These are phyloP conservation scores for Muricea muricata DNA, from an alignment of 92 coral and sea anemone species.

Conservation along the genomic window DNA sequence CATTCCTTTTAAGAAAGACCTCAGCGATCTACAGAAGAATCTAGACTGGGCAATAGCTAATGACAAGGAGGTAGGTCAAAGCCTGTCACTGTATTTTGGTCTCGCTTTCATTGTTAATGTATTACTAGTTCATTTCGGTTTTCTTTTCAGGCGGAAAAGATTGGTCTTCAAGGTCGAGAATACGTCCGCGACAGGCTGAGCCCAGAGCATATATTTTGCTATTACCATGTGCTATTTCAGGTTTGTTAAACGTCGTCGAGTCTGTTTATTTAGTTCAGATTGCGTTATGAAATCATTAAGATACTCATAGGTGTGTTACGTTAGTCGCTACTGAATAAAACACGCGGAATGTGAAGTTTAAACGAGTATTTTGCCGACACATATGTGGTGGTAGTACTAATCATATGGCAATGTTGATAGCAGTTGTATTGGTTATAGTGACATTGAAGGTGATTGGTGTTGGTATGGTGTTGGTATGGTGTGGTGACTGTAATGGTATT, in stretches of 20 bases:
- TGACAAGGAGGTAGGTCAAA: slow-evolving; percentile 76
- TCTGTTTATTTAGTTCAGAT: too few relatives aligned
- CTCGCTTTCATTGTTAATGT: too few relatives aligned
- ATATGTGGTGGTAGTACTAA: neutral
- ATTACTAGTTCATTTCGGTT: too few relatives aligned
- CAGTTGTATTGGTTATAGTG: too few relatives aligned
- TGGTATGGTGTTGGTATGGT: neutral
- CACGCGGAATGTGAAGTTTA: too few relatives aligned
- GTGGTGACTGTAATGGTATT: neutral
- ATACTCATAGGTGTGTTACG: too few relatives aligned
- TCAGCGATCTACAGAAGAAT: slow-evolving; percentile 78
- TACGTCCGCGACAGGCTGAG: slow-evolving; percentile 76
- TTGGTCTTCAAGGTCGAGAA: slow-evolving; percentile 81
- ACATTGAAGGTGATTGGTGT: neutral
- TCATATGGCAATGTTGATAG: neutral
- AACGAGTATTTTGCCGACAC: too few relatives aligned
- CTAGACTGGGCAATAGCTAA: slow-evolving; percentile 89
- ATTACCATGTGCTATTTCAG: slow-evolving; percentile 83
- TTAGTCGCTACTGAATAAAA: too few relatives aligned
- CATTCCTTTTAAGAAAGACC: slow-evolving; percentile 94
- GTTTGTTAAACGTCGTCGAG: too few relatives aligned
- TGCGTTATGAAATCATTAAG: too few relatives aligned
- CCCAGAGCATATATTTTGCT: slow-evolving; percentile 83
- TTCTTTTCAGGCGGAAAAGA: slow-evolving; percentile 75
- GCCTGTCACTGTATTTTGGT: too few relatives aligned